Evolutionary conservation across 2,113 vertebrate genomes (phyloP), one percentile per base, ranked within the genome.

Genomic region (Barbus barbus): DNA sequence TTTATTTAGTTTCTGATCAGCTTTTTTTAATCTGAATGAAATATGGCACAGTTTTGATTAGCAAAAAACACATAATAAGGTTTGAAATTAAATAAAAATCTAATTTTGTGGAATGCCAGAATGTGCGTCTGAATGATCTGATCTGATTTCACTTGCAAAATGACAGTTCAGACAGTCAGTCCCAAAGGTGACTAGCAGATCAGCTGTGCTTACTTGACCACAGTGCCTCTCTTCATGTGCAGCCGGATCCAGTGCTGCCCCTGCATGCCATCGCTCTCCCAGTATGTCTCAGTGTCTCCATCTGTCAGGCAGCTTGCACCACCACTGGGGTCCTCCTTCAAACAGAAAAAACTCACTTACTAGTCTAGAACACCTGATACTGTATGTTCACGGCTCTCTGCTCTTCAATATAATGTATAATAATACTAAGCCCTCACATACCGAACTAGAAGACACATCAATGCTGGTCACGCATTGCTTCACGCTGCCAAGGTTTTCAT

Each of bases 221-320:
- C 96, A 22, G 97, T 98, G 90, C 97, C 97, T 90, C 96, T 97
- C 94, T 97, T 99, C 98, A 99, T 99, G 74, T 97, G 97, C 87
- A 99, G 95, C 26, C 97, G 97, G 87, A 99, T 97, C 98, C 98
- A 99, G 92, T 98, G 98, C 87, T 98, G 97, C 77, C 96, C 97
- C 90, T 98, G 97, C 90, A 97, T 96, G n/a, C 98, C 97, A 5
- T 98, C 97, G 0, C 98, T 99, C 91, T 99, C 97, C 98, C 98
- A 99, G 92, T 95, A 99, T 0, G 98, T 99, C 89, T 98, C 97
- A 0, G 93, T 95, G 0, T 97, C 96, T 69, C 96, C 97, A 58
- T 99, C 98, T 0, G 98, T 99, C 91, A 99, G 92, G 86, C 96
- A 97, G 33, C 95, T 96, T 51, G 94, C 95, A 0, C 94, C 93